Conservation (phyloP, 2,797 vertebrate species). For the Sebastes steindachneri region DNA sequence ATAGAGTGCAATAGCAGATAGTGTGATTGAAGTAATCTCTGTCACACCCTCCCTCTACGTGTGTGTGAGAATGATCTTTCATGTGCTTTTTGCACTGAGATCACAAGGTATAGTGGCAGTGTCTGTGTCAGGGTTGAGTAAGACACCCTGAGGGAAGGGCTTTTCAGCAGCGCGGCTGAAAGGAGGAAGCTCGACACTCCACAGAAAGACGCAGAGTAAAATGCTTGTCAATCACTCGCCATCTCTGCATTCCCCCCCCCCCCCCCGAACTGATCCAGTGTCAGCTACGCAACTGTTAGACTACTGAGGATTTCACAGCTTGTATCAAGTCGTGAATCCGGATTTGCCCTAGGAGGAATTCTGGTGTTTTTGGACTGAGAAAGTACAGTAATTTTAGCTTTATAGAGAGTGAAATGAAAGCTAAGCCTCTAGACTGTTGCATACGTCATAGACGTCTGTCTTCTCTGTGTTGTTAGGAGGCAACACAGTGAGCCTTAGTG, state of each 20-base stretch:
- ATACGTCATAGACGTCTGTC: not conserved
- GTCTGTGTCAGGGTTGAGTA: constrained; percentile 51
- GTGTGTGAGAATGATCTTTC: constrained; percentile 56
- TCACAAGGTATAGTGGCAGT: constrained; percentile 63
- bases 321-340: constrained; percentile 16
- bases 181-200: constrained; percentile 50
- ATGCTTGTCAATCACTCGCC: constrained; percentile 47
- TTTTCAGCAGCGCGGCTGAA: constrained; percentile 54
- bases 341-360: constrained; percentile 4
- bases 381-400: not conserved
- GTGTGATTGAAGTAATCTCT: constrained; percentile 62
- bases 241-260: not conserved
- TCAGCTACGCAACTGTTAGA: constrained; percentile 43
- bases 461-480: not conserved
- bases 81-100: constrained; percentile 66
- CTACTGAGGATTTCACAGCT: constrained; percentile 33
- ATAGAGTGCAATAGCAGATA: constrained; percentile 60
- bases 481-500: not conserved
- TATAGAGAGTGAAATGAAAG: not conserved
- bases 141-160: constrained; percentile 59
- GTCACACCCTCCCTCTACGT: constrained; percentile 31
- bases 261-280: not conserved
- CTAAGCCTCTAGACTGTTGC: not conserved
- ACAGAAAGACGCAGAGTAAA: constrained; percentile 40
- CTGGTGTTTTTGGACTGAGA: constrained; percentile 2